Conservation (phyloP, 2,797 vertebrate species). For the Eutrigla gurnardus region DNA sequence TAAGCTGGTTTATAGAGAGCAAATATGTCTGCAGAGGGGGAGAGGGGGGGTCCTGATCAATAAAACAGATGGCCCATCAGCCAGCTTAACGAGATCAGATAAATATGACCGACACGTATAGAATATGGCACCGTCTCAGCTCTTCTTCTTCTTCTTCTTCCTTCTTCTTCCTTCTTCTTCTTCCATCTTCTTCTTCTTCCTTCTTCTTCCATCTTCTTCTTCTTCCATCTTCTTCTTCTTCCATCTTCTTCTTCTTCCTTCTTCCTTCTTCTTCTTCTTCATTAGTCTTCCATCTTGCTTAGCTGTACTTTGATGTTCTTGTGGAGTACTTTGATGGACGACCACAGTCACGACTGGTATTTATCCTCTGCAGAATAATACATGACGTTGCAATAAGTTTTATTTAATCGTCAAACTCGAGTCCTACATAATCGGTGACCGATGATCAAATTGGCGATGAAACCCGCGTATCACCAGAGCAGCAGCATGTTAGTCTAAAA, state of each 20-base stretch:
- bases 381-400: background rate
- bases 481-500: background rate
- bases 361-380: background rate
- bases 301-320: background rate
- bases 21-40: conserved; percentile 41
- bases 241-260: no score
- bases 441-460: no score
- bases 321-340: background rate
- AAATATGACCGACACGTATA: conserved; percentile 45
- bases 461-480: background rate
- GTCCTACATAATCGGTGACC: no score
- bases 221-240: no score
- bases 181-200: no score
- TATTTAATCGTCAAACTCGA: no score
- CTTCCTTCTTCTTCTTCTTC: no score
- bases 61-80: conserved; percentile 77
- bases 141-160: no score
- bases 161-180: no score
- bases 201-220: no score
- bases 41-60: conserved; percentile 55
- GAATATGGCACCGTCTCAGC: no score
- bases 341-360: background rate
- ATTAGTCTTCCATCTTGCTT: background rate
- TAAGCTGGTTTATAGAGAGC: conserved; percentile 50
- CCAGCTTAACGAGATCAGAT: conserved; percentile 61